Evolutionary conservation across 1,140 invertebrate genomes (phyloP), one percentile per base, ranked within the genome.

Genomic region (Augochlora pura): DNA sequence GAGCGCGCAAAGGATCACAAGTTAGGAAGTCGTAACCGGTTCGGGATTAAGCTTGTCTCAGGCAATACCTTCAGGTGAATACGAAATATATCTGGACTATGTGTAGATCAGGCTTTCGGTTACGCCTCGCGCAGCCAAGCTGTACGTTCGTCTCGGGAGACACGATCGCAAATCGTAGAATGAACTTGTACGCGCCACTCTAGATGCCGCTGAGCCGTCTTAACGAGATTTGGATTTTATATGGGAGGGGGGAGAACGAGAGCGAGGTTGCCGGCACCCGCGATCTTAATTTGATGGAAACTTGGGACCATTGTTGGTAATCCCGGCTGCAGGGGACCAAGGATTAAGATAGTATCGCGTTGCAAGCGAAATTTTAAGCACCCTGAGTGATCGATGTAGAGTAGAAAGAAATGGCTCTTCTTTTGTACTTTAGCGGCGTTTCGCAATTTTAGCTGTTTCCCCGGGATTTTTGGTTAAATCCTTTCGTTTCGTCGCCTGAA

Each of bases 1-100:
- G 39, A 23, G 23, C 68, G 46, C 23, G 54, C 67, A 59, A 52
- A 72, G 83, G 84, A 86, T 85, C 83, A 82, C 80, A 76, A 85
- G 84, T 86, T 86, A 75, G 67, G 80, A 86, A 85, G 83, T 81
- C 83, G 80, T 85, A 86, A 86, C 83, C 84, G 80, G 80, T 85
- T 76, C 68, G 62, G 84, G 84, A 86, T 86, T 86, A 86, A 86
- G 83, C 69, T 85, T 85, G 84, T 86, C 76, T 71, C 63, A 67
- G 66, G 73, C 80, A 82, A 73, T 86, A 82, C 42, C 80, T 82
- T 76, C 62, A 38, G 67, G 49, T 82, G 80, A 85, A 85, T 85
- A 82, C 84, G 64, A 71, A 85, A 82, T 86, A 74, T 70, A 85
- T 66, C 65, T 39, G 67, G 49, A 62, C 76, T 84, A 67, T 68